Percentiles rank a stretch among this genome's conserved stretches.
phyloP scores from a whole-genome alignment of 1,140 invertebrate genomes.

The Onthophagus taurus region DNA sequence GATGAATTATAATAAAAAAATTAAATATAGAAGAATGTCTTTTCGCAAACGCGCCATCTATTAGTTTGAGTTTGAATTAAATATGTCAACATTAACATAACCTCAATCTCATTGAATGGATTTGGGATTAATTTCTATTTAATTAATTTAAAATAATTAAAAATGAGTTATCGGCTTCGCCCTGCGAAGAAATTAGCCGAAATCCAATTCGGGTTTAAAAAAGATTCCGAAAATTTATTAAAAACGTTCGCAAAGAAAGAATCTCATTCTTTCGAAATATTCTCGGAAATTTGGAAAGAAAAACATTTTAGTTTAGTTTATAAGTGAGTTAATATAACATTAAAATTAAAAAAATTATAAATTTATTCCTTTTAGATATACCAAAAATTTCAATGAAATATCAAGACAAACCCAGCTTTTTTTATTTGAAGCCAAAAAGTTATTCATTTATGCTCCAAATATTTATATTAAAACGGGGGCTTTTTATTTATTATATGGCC shows the following conservation, averaged over 20 bases:
- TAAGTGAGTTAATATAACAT: constrained; percentile 2
- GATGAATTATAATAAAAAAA: not conserved
- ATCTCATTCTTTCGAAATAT: not conserved
- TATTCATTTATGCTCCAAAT: not conserved
- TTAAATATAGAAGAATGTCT: not conserved
- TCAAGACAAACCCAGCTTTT: constrained; percentile 1
- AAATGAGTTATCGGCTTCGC: not conserved
- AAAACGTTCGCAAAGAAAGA: not conserved
- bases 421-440: constrained; percentile 8
- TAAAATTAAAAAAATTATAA: not conserved
- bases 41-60: not conserved
- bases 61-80: not conserved
- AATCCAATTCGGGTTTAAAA: not conserved
- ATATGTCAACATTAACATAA: not conserved
- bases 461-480: constrained; percentile 10
- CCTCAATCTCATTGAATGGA: no score
- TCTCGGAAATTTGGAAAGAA: constrained; percentile 6
- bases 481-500: constrained; percentile 7
- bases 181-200: not conserved
- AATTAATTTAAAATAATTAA: no score
- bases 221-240: constrained; percentile 6
- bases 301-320: constrained; percentile 7
- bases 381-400: constrained; percentile 2
- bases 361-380: not conserved
- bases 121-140: no score